Percentiles rank a stretch among this genome's conserved stretches.
phyloP scores from a whole-genome alignment of 2,888 invertebrate genomes.

The Magallana nippona region DNA sequence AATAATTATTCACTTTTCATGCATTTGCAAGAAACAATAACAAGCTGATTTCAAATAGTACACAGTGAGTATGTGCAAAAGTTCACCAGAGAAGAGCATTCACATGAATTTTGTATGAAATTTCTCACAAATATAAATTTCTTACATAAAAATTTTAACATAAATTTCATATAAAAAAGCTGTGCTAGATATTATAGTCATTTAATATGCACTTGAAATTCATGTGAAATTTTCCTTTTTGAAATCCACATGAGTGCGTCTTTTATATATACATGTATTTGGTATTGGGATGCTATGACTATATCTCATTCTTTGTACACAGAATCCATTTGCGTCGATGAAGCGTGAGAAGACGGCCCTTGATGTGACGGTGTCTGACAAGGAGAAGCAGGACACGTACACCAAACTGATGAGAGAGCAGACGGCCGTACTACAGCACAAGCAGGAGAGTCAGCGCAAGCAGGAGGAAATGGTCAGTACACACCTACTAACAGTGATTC shows the following conservation, averaged over 20 bases:
- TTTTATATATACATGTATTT: no score
- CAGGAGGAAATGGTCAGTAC: slow-evolving; percentile 74
- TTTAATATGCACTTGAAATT: not conserved
- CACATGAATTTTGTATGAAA: no score
- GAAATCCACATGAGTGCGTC: no score
- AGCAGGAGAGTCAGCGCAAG: slow-evolving; percentile 66
- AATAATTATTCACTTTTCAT: no score
- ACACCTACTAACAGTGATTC: not conserved
- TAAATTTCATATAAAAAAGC: not conserved
- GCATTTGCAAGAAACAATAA: no score
- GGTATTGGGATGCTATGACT: no score
- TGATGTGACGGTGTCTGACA: slow-evolving; percentile 70
- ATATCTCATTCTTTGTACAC: not conserved
- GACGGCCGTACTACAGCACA: slow-evolving; percentile 62
- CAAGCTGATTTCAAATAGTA: no score
- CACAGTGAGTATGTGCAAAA: no score
- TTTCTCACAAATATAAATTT: no score
- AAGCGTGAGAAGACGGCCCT: slow-evolving; percentile 72
- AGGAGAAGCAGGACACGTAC: slow-evolving; percentile 71
- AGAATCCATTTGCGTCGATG: slow-evolving; percentile 41
- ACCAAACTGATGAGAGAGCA: slow-evolving; percentile 71
- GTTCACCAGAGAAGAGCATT: no score
- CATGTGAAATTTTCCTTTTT: not conserved
- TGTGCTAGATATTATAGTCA: not conserved
- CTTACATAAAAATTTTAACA: no score